Evolutionary conservation across 2,888 invertebrate genomes (phyloP).

Genomic region (Cosmorhoe ocellata): DNA sequence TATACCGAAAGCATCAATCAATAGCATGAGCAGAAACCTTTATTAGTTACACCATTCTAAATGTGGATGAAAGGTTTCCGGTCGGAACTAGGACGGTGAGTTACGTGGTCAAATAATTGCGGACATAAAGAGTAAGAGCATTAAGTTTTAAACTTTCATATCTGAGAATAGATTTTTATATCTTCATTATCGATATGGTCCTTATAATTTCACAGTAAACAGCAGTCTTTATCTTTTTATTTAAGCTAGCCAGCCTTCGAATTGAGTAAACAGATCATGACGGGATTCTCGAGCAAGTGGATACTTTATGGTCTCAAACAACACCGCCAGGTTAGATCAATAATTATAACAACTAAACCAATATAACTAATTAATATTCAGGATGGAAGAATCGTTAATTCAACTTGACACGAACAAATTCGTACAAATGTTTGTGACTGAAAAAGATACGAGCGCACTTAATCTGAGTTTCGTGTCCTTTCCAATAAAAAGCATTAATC

Average conservation of each 20-base stretch:
- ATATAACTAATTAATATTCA: constrained; percentile 34
- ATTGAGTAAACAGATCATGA: not conserved
- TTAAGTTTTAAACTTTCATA: not conserved
- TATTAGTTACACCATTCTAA: not conserved
- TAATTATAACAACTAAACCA: not conserved
- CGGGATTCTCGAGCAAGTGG: not conserved
- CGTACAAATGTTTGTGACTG: constrained; percentile 20
- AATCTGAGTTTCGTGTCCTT: constrained; percentile 38
- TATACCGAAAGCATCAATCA: too few species aligned
- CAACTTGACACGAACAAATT: too few species aligned
- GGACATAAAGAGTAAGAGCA: not conserved
- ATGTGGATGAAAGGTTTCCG: constrained; percentile 14
- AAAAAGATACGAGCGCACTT: constrained; percentile 33
- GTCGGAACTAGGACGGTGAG: constrained; percentile 3
- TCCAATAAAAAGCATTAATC: constrained; percentile 39
- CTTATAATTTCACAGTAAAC: not conserved
- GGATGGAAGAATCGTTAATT: constrained; percentile 9
- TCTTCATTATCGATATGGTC: not conserved
- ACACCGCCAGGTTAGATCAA: constrained; percentile 7
- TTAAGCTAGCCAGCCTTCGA: constrained; percentile 1
- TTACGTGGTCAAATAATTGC: constrained; percentile 8
- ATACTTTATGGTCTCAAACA: too few species aligned
- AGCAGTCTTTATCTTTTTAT: constrained; percentile 3
- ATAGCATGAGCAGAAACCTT: too few species aligned
- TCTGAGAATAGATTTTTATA: not conserved